A percentile compares a stretch with the other conserved stretches of the same genome.
phyloP scores from a whole-genome alignment of 2,888 invertebrate species.

The Rotaria sp. region DNA sequence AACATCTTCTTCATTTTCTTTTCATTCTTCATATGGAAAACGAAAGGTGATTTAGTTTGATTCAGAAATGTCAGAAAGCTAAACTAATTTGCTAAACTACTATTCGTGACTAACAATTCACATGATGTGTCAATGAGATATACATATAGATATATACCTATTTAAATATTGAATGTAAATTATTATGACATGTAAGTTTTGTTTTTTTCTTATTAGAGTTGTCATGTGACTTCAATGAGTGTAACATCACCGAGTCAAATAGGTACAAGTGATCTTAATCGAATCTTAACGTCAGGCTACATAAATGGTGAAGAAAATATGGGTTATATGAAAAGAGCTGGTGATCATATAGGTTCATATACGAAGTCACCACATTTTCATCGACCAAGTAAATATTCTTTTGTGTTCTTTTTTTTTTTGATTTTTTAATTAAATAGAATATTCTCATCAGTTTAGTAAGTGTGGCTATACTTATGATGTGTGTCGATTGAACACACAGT shows the following conservation, averaged over 20 bases:
- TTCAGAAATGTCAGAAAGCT: neutral
- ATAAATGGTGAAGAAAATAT: slow-evolving; percentile 31
- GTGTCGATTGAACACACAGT: neutral
- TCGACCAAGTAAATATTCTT: slow-evolving; percentile 20
- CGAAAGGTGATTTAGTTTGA: neutral
- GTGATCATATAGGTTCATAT: neutral
- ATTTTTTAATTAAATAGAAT: neutral
- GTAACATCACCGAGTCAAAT: neutral
- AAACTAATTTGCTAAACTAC: neutral
- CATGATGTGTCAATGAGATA: neutral
- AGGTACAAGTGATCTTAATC: slow-evolving; percentile 6
- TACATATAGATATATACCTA: neutral
- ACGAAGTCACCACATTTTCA: slow-evolving; percentile 23
- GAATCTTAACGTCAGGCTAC: slow-evolving; percentile 4
- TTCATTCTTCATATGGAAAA: neutral
- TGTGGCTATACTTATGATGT: neutral
- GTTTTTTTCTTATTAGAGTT: neutral
- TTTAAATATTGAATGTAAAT: neutral
- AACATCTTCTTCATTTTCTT: neutral
- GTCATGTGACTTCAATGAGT: neutral
- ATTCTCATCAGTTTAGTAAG: neutral
- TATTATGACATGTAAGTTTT: neutral
- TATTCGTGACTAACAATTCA: neutral
- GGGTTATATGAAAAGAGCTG: slow-evolving; percentile 22
- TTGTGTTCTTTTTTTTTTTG: neutral